Evolutionary conservation across 2,797 vertebrate species (phyloP), one percentile per base, ranked within the genome.

Genomic region (Parauchenoglanis punctatus): DNA sequence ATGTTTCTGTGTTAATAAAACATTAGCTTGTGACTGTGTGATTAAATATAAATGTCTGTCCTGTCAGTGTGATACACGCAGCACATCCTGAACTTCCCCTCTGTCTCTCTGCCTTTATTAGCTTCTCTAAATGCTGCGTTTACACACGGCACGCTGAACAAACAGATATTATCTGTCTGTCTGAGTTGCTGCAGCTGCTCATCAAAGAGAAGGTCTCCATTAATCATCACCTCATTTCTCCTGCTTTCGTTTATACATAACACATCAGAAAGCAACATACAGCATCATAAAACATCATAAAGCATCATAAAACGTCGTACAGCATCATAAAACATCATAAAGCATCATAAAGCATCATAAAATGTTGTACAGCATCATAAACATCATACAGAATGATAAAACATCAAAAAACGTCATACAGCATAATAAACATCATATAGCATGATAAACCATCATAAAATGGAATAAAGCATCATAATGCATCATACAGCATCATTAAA

Each of bases 1-100:
- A 0, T 28, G 25, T 82, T 82, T 49, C 40, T 67, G 25, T 20
- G 67, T 82, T 20, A 67, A 67, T 82, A 65, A 82, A 82, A 31
- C 63, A 83, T 3, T 3, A 31, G 1, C n/a, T 5, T 1, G 61
- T n/a, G 35, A 35, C 31, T 81, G 58, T n/a, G 20, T n/a, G 63
- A 68, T 83, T 35, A 83, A 83, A 52, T 68, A 83, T 83, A 31
- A 52, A 83, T 83, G 46, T 52, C 40, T 8, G 13, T 67, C 15
- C 59, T 65, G 81, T 82, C 80, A 3, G 31, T 58, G 76, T 40
- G 56, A 59, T 5, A 58, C 76, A 58, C 11, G 12, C 54, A 23
- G 17, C 28, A 56, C n/a, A 35, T 44, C 31, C 35, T 20, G 54
- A 58, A 17, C 46, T 1, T 28, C 49, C 1, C 12, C 40, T 40